phyloP scores from a whole-genome alignment of 1,140 invertebrate species.

The Eubasilissa regina region DNA sequence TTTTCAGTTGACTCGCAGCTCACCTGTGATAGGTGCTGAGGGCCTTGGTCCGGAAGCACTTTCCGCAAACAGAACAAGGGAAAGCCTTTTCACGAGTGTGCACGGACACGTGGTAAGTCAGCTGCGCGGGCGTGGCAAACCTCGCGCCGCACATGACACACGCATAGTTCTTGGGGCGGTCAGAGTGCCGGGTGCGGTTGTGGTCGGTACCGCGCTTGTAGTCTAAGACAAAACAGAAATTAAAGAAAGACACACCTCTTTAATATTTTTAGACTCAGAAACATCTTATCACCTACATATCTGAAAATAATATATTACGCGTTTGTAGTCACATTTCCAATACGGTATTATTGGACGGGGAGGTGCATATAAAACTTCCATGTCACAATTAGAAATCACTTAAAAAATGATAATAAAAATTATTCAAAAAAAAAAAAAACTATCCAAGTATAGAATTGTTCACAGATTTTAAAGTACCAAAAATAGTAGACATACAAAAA shows the following conservation, averaged over 20 bases:
- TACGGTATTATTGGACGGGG: no score
- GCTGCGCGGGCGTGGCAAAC: not conserved
- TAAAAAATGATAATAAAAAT: no score
- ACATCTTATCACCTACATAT: no score
- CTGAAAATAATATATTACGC: no score
- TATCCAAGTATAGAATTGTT: no score
- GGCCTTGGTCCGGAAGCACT: conserved; percentile 39
- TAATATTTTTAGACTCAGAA: not conserved
- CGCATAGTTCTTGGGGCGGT: not conserved
- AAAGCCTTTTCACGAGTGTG: conserved; percentile 48
- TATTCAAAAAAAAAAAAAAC: no score
- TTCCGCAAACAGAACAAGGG: conserved; percentile 41
- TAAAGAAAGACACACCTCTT: not conserved
- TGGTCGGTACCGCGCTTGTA: conserved; percentile 46
- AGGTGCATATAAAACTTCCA: no score
- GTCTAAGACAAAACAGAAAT: not conserved
- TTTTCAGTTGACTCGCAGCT: not conserved
- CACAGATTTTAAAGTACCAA: no score
- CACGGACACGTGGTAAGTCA: conserved; percentile 28
- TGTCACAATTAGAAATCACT: no score
- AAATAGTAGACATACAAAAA: no score
- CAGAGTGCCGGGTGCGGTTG: conserved; percentile 35
- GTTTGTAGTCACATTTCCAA: no score
- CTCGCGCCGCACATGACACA: not conserved
- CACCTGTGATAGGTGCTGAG: conserved; percentile 41